Evolutionary conservation across 2,888 invertebrate genomes (phyloP), one percentile per base, ranked within the genome.

Genomic region (Phaonia tiefii): DNA sequence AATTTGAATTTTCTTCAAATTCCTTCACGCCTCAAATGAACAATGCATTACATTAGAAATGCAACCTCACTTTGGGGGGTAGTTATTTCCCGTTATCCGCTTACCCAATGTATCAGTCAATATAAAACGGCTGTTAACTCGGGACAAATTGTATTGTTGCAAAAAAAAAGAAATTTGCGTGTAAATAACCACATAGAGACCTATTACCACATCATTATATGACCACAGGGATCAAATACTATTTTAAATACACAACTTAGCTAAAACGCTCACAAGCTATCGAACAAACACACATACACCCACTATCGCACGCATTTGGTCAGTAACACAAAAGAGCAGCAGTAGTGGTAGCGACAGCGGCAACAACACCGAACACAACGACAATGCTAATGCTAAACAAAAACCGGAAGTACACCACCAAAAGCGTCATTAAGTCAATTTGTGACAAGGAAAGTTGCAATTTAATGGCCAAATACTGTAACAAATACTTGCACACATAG

Each of bases 361-460:
- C 54, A 44, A 46, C 39, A 22, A 44, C 44, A 26, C 25, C 42
- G 49, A 15, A 69, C n/a, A 51, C 67, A 31, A 42, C 20, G n/a
- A 58, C 56, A 49, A 51, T 56, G 56, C 56, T 39, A 71, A 71
- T 58, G 56, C 74, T 74, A 71, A 25, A 79, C 67, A 63, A 66
- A 79, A 74, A 69, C 77, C 67, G 82, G 74, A 82, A 78, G 58
- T 83, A 54, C 37, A 75, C 75, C 69, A 77, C 75, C 75, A 72
- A 80, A 83, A 83, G 87, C 85, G 84, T 86, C 89, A 87, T 89
- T 89, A 88, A 87, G 87, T 88, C 87, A 87, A 86, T 87, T 88
- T 86, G 85, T 81, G 83, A 81, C 79, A 79, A 80, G 80, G 83
- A 83, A 83, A 85, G 84, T 85, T 83, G 84, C 85, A 86, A 84